A percentile compares a stretch with the other conserved stretches of the same genome.
phyloP scores from a whole-genome alignment of 1,140 invertebrate genomes.

The Subanguina moxae region DNA sequence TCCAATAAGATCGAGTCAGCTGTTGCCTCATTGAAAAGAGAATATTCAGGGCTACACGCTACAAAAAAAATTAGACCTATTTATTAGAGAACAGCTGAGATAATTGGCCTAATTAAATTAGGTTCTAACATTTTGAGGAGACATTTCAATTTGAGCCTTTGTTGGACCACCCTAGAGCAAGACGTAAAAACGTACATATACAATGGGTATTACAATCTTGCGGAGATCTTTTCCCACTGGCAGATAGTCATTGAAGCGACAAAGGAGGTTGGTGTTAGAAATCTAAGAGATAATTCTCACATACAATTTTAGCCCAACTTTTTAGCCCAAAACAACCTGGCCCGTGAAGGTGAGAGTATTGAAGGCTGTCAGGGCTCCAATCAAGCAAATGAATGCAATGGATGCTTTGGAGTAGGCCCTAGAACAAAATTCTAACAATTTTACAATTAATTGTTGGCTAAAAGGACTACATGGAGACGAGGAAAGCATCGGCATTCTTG shows the following conservation, averaged over 20 bases:
- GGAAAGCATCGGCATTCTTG: slow-evolving; percentile 24
- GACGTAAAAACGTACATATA: slow-evolving; percentile 13
- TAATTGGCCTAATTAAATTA: too few species aligned
- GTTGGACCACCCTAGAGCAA: background rate
- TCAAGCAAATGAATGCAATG: slow-evolving; percentile 17
- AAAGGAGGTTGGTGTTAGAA: slow-evolving; percentile 1
- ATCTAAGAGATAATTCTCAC: background rate
- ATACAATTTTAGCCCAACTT: background rate
- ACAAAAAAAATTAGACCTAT: too few species aligned
- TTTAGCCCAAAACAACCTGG: slow-evolving; percentile 4
- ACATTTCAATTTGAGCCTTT: too few species aligned
- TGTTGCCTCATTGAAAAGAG: too few species aligned
- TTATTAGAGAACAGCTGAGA: too few species aligned
- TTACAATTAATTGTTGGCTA: background rate
- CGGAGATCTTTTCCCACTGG: background rate
- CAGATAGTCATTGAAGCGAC: slow-evolving; percentile 6
- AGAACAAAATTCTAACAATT: background rate
- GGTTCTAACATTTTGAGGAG: too few species aligned
- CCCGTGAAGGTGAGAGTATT: slow-evolving; percentile 21
- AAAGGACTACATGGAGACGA: slow-evolving; percentile 15
- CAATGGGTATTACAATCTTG: slow-evolving; percentile 14
- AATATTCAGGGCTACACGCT: too few species aligned
- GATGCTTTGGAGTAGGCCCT: slow-evolving; percentile 23
- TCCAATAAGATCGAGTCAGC: too few species aligned
- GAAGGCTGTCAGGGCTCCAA: slow-evolving; percentile 14